A percentile compares a stretch with the other conserved stretches of the same genome.
phyloP scores from a whole-genome alignment of 2,797 vertebrate genomes.

The Mormyrops boulengeri region DNA sequence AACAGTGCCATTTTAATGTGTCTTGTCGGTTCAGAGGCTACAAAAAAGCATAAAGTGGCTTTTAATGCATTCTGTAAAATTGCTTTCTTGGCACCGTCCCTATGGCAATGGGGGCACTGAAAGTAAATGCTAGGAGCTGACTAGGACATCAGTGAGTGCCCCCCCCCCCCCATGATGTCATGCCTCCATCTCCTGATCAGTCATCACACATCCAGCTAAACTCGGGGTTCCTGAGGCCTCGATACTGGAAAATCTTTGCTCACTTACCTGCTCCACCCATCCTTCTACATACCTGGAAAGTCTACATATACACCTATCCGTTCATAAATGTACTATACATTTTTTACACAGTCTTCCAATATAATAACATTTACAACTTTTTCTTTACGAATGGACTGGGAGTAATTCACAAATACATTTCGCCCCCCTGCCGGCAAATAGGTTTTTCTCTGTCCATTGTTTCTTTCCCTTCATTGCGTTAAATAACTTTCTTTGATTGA shows the following conservation, averaged over 20 bases:
- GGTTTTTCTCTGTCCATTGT: neutral
- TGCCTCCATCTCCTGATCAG: neutral
- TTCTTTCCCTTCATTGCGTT: neutral
- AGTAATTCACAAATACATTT: neutral
- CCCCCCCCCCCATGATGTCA: too few species aligned
- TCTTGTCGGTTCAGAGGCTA: neutral
- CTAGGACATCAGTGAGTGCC: neutral
- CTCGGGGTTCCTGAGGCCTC: neutral
- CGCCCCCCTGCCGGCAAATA: neutral
- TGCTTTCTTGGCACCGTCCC: neutral
- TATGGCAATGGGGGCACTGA: neutral
- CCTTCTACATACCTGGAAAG: neutral
- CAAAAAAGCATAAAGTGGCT: neutral
- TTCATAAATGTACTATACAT: neutral
- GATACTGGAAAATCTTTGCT: neutral
- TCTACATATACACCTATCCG: neutral
- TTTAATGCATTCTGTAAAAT: conserved; percentile 1
- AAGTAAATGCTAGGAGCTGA: neutral
- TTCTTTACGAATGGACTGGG: neutral
- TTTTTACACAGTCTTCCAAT: neutral
- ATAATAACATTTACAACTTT: neutral
- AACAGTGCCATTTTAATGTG: neutral
- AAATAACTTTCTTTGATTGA: neutral
- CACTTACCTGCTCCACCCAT: neutral
- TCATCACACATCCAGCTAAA: neutral